These are phyloP conservation scores for Discoglossus pictus DNA, from an alignment of 2,797 vertebrate species.

Conservation along the genomic window DNA sequence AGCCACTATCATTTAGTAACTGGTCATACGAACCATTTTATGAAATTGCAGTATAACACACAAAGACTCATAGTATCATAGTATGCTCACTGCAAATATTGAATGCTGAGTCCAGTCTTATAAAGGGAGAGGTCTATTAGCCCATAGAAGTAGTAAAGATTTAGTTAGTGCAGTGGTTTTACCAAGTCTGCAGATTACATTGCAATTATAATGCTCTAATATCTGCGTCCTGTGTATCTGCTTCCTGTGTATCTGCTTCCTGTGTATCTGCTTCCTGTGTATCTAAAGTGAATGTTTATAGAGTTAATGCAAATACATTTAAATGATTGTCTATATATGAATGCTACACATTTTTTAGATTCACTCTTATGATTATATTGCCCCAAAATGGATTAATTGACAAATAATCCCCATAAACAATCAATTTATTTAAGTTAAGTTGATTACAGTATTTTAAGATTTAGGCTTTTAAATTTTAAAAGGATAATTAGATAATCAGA, in stretches of 20 bases:
- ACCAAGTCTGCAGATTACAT: constrained; percentile 3
- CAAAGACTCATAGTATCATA: too few species aligned
- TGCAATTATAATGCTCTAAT: constrained; percentile 5
- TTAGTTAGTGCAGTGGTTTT: constrained; percentile 8
- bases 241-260: background rate
- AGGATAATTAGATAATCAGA: background rate
- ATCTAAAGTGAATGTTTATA: constrained; percentile 10
- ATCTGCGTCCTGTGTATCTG: background rate
- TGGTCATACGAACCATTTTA: too few species aligned
- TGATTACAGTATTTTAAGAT: constrained; percentile 5
- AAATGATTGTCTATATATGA: background rate
- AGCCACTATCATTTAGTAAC: too few species aligned
- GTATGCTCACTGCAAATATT: too few species aligned
- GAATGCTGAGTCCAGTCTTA: too few species aligned
- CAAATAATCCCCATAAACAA: constrained; percentile 17
- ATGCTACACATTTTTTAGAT: background rate
- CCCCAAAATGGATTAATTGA: background rate
- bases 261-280: constrained; percentile 1
- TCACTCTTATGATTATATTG: constrained; percentile 5
- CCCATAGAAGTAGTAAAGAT: constrained; percentile 2
- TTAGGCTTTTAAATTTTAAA: background rate
- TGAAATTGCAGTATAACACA: too few species aligned
- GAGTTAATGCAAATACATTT: constrained; percentile 18
- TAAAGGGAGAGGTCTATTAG: background rate
- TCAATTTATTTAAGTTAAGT: constrained; percentile 12